A percentile compares a stretch with the other conserved stretches of the same genome.
phyloP scores from a whole-genome alignment of 2,113 vertebrate genomes.

The Isurus oxyrinchus region DNA sequence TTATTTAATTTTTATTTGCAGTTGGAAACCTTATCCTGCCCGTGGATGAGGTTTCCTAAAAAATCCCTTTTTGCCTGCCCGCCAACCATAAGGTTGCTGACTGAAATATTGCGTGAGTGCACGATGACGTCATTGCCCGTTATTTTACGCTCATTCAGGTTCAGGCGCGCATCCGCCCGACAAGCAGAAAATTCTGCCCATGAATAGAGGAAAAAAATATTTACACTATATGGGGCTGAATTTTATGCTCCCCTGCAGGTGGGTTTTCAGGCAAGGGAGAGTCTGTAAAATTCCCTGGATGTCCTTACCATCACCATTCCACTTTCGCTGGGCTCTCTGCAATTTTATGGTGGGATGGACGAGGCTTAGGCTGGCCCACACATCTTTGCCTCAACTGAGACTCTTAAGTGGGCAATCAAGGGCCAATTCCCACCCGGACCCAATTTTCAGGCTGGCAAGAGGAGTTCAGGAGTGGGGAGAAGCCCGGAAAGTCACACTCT shows the following conservation, averaged over 20 bases:
- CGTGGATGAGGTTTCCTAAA: too few relatives aligned
- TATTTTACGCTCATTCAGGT: too few relatives aligned
- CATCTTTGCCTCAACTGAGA: background rate
- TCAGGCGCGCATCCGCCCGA: too few relatives aligned
- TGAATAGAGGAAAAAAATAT: too few relatives aligned
- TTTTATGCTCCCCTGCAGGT: background rate
- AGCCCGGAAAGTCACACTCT: background rate
- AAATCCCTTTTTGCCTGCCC: too few relatives aligned
- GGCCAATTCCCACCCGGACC: background rate
- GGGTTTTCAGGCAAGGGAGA: background rate
- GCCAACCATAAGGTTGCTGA: too few relatives aligned
- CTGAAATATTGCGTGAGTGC: too few relatives aligned
- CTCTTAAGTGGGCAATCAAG: background rate
- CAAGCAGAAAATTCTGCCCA: too few relatives aligned
- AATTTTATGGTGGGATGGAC: background rate
- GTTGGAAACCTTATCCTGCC: too few relatives aligned
- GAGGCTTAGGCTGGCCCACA: background rate
- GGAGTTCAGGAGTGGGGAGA: background rate
- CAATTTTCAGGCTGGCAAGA: background rate
- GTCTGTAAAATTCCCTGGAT: background rate
- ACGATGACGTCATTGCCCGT: too few relatives aligned
- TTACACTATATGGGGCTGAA: background rate
- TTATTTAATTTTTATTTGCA: too few relatives aligned
- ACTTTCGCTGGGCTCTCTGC: background rate
- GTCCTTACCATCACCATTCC: background rate